Base-by-base conservation (phyloP, 2,113 vertebrate species). In the Pachypanchax playfairii region DNA sequence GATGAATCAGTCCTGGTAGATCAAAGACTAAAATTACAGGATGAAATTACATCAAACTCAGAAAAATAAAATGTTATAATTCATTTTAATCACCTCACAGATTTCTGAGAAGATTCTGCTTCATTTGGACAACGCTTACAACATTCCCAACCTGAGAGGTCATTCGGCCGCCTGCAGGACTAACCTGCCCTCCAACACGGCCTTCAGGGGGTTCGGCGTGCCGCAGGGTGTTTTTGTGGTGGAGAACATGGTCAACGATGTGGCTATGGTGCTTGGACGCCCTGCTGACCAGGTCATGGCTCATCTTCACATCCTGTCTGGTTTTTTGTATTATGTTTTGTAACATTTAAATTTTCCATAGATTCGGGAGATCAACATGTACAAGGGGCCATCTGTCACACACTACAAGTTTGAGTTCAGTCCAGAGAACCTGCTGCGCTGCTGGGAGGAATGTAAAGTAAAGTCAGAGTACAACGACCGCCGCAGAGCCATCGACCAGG, bases 161-260 rank as follows among this genome's bases (percentile, higher is more conserved):
- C 52, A 25, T 0, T 69, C 73, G 0, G 70, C 65, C 0, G 77
- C 90, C 67, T 97, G 94, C 89, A 93, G 85, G 73, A 96, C 94
- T 18, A 92, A 96, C 83, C 80, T 97, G 65, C 94, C 93, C 13
- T 97, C 95, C 53, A 96, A 95, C 68, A 95, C 93, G 0, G 85
- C 93, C 38, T 96, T 96, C 70, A 60, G 88, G 46, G 94, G 93
- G 56, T 94, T 94, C 50, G 94, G 94, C 1, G 94, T 94, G 29
- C 93, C 93, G 0, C 93, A 96, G 43, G 25, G 55, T 38, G 60
- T 88, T 2, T 21, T 93, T 65, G 75, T 93, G 0, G 54, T 87
- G 2, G 94, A 96, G 82, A 91, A 85, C 49, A 93, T 94, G 74
- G 6, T 95, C n/a, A 80, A 79, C 0, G 92, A 94, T 2, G 92